Base-by-base conservation (phyloP, 2,797 vertebrate genomes). In the Coracias cyanogaster region DNA sequence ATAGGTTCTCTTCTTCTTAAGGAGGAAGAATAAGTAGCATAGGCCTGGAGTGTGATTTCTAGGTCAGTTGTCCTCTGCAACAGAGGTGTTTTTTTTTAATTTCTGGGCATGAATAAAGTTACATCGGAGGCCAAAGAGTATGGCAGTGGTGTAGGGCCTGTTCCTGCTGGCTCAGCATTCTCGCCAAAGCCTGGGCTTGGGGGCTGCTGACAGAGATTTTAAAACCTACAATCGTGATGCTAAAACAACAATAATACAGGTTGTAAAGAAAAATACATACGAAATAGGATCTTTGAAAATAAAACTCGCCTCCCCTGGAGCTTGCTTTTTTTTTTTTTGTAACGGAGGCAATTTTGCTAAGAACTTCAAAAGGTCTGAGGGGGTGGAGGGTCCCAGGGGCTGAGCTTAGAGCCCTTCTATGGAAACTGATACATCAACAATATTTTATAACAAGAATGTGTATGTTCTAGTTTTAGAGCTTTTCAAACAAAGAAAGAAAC, bases 61-160 rank as follows among this genome's bases (percentile, higher is more conserved):
- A 79, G 16, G 60, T 43, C 28, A 7, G 67, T 3, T 58, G 43
- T 14, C 46, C n/a, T 14, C 48, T 15, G 9, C 5, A 9, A 43
- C 22, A 69, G n/a, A 16, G 39, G 51, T 48, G 48, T 64, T 57
- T 64, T 1, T 31, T 3, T 18, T 45, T 20, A 8, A 41, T 77
- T 79, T 71, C 39, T 74, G 31, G 22, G 48, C 8, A 18, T 9
- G 17, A 37, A 77, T 22, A 43, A 74, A 74, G 39, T 20, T 13
- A 19, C 17, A 6, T 0, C 1, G 5, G 5, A 78, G 72, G 54
- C 22, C 16, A 39, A 70, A 61, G 58, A 49, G 35, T 18, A 4
- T 2, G 31, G 0, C 4, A 72, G 55, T 1, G 35, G 35, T 12
- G 52, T 0, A 5, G 41, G 71, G 25, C 7, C 58, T 61, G 33